phyloP scores from a whole-genome alignment of 2,113 vertebrate genomes.

The Jaculus jaculus region DNA sequence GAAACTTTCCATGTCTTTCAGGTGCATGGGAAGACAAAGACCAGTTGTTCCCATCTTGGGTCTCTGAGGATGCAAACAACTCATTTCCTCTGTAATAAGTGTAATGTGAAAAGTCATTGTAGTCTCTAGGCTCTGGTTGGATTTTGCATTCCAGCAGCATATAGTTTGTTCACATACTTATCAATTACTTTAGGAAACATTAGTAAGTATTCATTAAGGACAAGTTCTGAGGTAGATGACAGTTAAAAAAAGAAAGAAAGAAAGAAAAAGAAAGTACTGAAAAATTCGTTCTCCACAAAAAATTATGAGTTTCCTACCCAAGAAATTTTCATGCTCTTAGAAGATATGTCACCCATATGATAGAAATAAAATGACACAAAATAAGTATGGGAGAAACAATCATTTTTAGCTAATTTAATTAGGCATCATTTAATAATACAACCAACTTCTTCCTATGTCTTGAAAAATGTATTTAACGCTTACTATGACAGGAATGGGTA shows the following conservation, averaged over 20 bases:
- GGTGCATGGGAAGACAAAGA: background rate
- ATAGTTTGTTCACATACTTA: background rate
- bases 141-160: background rate
- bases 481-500: background rate
- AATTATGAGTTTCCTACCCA: background rate
- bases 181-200: background rate
- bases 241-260: background rate
- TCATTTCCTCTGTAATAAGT: background rate
- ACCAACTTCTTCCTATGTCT: background rate
- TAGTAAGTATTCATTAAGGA: background rate
- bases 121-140: background rate
- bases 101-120: background rate
- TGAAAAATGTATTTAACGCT: background rate
- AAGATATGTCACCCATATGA: background rate
- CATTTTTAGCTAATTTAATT: background rate
- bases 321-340: background rate
- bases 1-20: background rate
- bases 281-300: background rate
- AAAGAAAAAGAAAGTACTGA: no score
- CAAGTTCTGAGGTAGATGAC: background rate
- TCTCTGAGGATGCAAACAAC: background rate
- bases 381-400: background rate
- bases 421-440: background rate
- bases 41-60: background rate
- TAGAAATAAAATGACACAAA: background rate